These are phyloP conservation scores for Sterna hirundo DNA, from an alignment of 2,113 vertebrate genomes.

Conservation along the genomic window DNA sequence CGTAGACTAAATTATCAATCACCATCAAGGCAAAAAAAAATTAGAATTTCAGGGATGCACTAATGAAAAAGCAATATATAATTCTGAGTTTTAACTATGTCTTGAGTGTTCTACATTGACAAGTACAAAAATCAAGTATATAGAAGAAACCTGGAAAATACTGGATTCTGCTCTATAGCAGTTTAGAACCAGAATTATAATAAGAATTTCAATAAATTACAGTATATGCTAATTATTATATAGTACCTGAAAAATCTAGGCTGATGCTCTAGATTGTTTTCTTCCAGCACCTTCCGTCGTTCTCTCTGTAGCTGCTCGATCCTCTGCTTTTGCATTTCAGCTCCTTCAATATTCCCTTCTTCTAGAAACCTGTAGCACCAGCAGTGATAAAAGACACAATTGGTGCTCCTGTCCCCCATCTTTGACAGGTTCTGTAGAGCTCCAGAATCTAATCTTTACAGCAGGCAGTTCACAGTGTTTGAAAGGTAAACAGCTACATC, in stretches of 20 bases:
- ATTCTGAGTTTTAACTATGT: background rate
- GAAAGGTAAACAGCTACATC: background rate
- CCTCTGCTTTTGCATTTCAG: constrained; percentile 91
- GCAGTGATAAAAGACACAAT: background rate
- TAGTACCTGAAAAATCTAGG: constrained; percentile 92
- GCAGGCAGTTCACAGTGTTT: background rate
- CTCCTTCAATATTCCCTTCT: constrained; percentile 89
- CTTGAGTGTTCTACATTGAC: background rate
- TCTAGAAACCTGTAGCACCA: constrained; percentile 85
- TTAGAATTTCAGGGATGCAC: background rate
- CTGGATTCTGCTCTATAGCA: background rate
- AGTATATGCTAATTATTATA: background rate
- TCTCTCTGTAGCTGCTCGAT: constrained; percentile 95
- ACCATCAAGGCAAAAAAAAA: background rate
- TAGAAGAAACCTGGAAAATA: background rate
- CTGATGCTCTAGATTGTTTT: constrained; percentile 83
- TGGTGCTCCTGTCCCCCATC: background rate
- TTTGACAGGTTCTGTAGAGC: background rate
- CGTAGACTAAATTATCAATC: background rate
- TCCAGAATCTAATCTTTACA: background rate
- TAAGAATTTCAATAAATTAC: background rate
- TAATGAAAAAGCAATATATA: background rate
- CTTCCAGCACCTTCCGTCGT: constrained; percentile 85
- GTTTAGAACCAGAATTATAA: background rate
- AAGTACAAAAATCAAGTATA: background rate